phyloP scores from a whole-genome alignment of 1,140 invertebrate genomes.

The Coenobita brevimanus region DNA sequence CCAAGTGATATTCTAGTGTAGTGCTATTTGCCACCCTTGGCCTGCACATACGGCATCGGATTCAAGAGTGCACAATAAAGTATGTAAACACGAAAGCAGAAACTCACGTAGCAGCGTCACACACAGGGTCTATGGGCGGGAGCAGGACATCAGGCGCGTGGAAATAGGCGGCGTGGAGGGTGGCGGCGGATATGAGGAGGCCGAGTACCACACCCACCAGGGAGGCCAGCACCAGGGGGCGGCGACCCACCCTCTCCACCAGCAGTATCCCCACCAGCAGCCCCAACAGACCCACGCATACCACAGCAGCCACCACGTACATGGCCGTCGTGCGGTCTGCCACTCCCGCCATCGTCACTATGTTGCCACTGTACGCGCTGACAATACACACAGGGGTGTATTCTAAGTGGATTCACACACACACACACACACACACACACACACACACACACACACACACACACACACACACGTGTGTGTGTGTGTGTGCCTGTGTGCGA shows the following conservation, averaged over 20 bases:
- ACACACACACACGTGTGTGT: too few species aligned
- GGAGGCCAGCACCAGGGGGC: constrained; percentile 76
- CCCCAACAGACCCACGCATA: background rate
- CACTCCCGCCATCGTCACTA: constrained; percentile 2
- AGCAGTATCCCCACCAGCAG: constrained; percentile 75
- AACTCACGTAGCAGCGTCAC: background rate
- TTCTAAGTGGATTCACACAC: too few species aligned
- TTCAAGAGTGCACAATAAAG: too few species aligned
- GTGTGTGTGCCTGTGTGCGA: too few species aligned
- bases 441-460: too few species aligned
- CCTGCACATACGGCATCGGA: too few species aligned
- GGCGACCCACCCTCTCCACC: constrained; percentile 78
- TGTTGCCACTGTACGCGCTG: constrained; percentile 8
- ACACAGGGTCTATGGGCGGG: constrained; percentile 16
- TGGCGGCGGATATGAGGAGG: constrained; percentile 74
- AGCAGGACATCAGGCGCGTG: constrained; percentile 73
- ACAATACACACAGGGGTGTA: too few species aligned
- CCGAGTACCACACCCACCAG: constrained; percentile 76
- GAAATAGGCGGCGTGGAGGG: constrained; percentile 74
- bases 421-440: too few species aligned
- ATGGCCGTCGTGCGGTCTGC: background rate
- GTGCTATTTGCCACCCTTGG: too few species aligned
- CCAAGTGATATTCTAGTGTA: too few species aligned
- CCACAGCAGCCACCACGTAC: background rate
- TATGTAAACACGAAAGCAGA: too few species aligned